Base-by-base conservation (phyloP, 30 jellyfish, hydroid and myxozoan genomes). In the Turritopsis dohrnii region DNA sequence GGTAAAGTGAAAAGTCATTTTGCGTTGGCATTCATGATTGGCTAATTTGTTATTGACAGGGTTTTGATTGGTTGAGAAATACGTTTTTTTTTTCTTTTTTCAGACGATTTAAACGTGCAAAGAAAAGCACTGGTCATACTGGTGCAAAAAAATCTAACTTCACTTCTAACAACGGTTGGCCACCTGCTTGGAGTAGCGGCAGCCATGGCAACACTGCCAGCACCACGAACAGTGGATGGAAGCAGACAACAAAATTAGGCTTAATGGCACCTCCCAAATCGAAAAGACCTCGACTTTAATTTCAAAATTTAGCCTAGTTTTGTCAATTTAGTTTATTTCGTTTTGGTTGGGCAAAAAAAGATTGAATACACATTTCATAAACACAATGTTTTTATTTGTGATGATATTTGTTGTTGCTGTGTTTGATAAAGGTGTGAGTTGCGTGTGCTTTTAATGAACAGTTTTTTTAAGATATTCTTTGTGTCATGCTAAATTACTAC, bases 261-360 rank as follows among this genome's bases (percentile, higher is more conserved):
- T 54, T 82, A 21, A 82, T 82, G 89, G 89, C 89, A 28, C 89
- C 89, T n/a, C 89, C 89, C 25, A 54, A 65, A 66, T 66, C 81
- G n/a, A 82, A 82, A 82, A 23, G 76, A 66, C 74, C 89, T n/a
- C 71, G 89, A 4, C 72, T 65, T 17, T 41, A 41, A 41, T 41
- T 41, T 3, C 5, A 5, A 5, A 13, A 41, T 41, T 41, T 41
- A 3, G 60, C 13, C 60, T 41, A 5, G 60, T 13, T 41, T 13
- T 41, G 60, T 5, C 60, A 41, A 41, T 41, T 41, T 5, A 3
- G 13, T 41, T 41, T 41, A 41, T 41, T 41, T 41, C 13, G 60
- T 41, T 41, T 41, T 41, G 5, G 60, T 41, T 41, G 60, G 13
- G 13, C 13, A 41, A 41, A n/a, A n/a, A n/a, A n/a, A n/a, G n/a